Base-by-base conservation (phyloP, 2,888 invertebrate species). In the Megaustenia siamemsis region DNA sequence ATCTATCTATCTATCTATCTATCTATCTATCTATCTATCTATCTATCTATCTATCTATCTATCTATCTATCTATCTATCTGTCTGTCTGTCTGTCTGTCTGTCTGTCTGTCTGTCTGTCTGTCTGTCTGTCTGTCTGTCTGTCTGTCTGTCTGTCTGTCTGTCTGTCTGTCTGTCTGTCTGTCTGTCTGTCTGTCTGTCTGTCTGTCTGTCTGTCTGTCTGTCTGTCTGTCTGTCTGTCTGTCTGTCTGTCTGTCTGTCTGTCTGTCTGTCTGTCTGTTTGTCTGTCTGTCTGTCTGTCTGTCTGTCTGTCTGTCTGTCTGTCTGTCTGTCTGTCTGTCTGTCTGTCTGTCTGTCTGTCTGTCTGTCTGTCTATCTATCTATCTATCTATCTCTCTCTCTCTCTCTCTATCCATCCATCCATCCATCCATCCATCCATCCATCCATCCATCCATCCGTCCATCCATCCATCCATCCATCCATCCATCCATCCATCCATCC, bases 1-100 rank as follows among this genome's bases (percentile, higher is more conserved):
- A 66, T 63, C 12, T 63, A 15, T 68, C 68, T 68, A 68, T 32
- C 68, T 68, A 32, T 68, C 68, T 68, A 32, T 68, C 68, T 68
- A 68, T 68, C 32, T 68, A 21, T 68, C 32, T 68, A 32, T 68
- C 32, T 68, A 21, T 32, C 68, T 68, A 21, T 68, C 32, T 68
- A 68, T 68, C 68, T 68, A 21, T 68, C 32, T 32, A 21, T 68
- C 32, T 68, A 32, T 68, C 68, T 68, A 21, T 68, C 28, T 32
- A 21, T 68, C 68, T 68, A 68, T 68, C 68, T 32, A 21, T 32
- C 68, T 68, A 21, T 68, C 32, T 68, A 68, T 68, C 68, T 68
- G 4, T 68, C 68, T 68, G 4, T 68, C 68, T 68, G 4, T 68
- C 32, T 68, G 4, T 68, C 68, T 68, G 6, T 32, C 32, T 68